Evolutionary conservation across 2,888 invertebrate species (phyloP), one percentile per base, ranked within the genome.

Genomic region (Eupelmus urozonus): DNA sequence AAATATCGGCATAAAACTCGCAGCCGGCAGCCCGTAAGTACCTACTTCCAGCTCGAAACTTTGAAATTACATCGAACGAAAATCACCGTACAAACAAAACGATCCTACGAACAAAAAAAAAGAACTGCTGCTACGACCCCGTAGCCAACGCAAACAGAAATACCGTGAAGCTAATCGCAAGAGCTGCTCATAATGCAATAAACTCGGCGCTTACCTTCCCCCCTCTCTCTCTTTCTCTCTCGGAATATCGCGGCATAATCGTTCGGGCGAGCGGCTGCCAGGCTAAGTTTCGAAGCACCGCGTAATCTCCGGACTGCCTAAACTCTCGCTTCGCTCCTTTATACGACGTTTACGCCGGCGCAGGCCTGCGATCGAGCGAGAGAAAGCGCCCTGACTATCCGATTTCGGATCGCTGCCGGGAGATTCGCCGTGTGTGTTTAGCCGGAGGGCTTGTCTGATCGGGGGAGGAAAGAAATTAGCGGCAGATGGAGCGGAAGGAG

Each of bases 171-270:
- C 74, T 57, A 65, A 66, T 66, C 65, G 74, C 29, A 9, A 16
- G 27, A 51, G 49, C 34, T n/a, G 9, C 42, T 62, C 55, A 62
- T 62, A 65, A 69, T 53, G 9, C 62, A 69, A 76, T 76, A 69
- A 69, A 76, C 55, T 65, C 45, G 20, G 25, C 34, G 53, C 23
- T 9, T 20, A n/a, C 23, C 0, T 18, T n/a, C n/a, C n/a, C n/a
- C n/a, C n/a, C n/a, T n/a, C n/a, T 53, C 34, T 34, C 34, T 34
- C 34, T 34, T 34, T 34, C 34, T 2, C 42, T n/a, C 55, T n/a
- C 34, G 40, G 40, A 27, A 25, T 49, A 45, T 27, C 25, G 18
- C 75, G 67, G 67, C 75, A 75, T 67, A 75, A 75, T 75, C 67
- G 67, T 75, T 75, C 29, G 25, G 27, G n/a, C n/a, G n/a, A n/a